phyloP scores from a whole-genome alignment of 2,797 vertebrate species.

The Scyliorhinus canicula region DNA sequence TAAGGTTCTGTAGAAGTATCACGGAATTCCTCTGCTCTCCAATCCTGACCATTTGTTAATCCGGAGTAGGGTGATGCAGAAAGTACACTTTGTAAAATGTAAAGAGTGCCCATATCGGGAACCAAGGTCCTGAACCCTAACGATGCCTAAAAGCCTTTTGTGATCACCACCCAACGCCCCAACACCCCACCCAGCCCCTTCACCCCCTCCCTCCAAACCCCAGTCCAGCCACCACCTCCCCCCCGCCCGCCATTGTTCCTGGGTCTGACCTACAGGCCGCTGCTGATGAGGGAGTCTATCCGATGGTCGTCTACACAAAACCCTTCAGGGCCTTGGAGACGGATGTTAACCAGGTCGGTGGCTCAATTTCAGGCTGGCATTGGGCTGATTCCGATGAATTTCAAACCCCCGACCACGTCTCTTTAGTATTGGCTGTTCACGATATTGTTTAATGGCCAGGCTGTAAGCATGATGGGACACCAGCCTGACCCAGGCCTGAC shows the following conservation, averaged over 20 bases:
- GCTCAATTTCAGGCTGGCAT: not conserved
- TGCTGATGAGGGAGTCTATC: not conserved
- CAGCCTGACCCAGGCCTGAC: not conserved
- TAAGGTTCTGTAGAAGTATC: not conserved
- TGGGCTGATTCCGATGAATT: not conserved
- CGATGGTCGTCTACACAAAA: not conserved
- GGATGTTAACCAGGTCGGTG: not conserved
- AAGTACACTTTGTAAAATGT: not conserved
- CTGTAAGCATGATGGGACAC: not conserved
- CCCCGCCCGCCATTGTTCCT: not conserved
- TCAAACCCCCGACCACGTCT: not conserved
- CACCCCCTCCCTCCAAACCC: not conserved
- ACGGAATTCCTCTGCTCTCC: not conserved
- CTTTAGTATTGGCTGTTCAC: not conserved
- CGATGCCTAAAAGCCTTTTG: not conserved
- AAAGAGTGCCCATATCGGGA: not conserved
- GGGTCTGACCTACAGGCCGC: not conserved
- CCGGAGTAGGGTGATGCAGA: not conserved
- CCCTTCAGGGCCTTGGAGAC: not conserved
- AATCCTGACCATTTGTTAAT: not conserved
- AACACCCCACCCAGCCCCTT: not conserved
- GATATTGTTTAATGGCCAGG: not conserved
- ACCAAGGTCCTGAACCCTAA: not conserved
- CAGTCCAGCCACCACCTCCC: no score
- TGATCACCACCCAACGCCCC: not conserved